phyloP scores from a whole-genome alignment of 2,888 invertebrate genomes.

The Nomada ruficornis region DNA sequence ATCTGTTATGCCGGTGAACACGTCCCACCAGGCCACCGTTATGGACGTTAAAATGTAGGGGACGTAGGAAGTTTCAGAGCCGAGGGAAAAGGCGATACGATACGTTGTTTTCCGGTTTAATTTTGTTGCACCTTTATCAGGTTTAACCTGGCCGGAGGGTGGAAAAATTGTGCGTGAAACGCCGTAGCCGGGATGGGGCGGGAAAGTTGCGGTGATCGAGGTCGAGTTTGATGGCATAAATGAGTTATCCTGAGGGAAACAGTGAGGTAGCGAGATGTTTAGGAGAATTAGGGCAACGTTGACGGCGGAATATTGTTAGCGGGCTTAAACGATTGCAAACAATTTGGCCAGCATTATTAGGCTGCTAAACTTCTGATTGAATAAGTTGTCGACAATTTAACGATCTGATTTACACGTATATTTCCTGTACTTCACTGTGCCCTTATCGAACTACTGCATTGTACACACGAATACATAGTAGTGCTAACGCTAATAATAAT shows the following conservation, averaged over 20 bases:
- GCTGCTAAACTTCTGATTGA: no score
- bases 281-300: not conserved
- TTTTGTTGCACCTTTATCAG: no score
- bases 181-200: not conserved
- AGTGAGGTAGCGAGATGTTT: not conserved
- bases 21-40: not conserved
- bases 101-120: not conserved
- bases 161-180: constrained; percentile 25
- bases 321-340: not conserved
- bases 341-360: no score
- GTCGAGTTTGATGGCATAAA: not conserved
- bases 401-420: no score
- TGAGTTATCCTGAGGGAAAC: not conserved
- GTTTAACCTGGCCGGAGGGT: not conserved
- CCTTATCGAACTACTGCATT: no score
- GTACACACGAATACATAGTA: no score
- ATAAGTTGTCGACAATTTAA: no score
- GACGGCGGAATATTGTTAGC: not conserved
- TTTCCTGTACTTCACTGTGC: no score
- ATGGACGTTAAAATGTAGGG: constrained; percentile 47
- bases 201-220: not conserved
- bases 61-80: constrained; percentile 4
- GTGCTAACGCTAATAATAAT: no score
- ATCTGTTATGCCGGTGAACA: constrained; percentile 56
- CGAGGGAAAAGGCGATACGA: not conserved